These are phyloP conservation scores for Xenopus tropicalis DNA, from an alignment of 2,113 vertebrate genomes.

Conservation along the genomic window DNA sequence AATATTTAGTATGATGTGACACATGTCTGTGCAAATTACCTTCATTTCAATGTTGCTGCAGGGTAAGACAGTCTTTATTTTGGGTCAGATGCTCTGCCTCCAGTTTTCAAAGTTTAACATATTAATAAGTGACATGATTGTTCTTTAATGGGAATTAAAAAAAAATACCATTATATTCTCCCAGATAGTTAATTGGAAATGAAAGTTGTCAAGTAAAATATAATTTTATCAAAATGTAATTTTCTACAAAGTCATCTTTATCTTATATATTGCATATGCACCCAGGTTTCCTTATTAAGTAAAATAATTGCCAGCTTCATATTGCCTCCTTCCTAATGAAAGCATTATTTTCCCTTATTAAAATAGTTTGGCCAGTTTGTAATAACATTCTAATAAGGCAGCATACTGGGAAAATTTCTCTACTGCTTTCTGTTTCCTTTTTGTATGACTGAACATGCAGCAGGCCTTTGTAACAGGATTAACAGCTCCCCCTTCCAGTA, in stretches of 20 bases:
- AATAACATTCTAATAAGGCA: not conserved
- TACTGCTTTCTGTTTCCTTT: no score
- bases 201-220: conserved; percentile 26
- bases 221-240: conserved; percentile 23
- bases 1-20: no score
- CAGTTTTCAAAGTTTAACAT: not conserved
- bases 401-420: not conserved
- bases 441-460: no score
- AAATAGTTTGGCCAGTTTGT: conserved; percentile 1
- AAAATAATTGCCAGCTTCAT: conserved; percentile 22
- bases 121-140: not conserved
- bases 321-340: conserved; percentile 23
- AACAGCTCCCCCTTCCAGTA: no score
- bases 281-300: conserved; percentile 30
- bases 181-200: conserved; percentile 24
- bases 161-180: conserved; percentile 20
- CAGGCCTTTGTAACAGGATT: no score
- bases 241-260: conserved; percentile 10
- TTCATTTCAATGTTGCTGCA: no score
- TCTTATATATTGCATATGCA: conserved; percentile 12
- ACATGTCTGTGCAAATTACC: no score
- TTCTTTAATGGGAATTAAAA: conserved; percentile 2
- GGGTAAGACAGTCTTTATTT: not conserved
- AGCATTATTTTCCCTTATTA: conserved; percentile 26
- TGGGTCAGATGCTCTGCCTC: not conserved